Evolutionary conservation across 2,113 vertebrate genomes (phyloP), one percentile per base, ranked within the genome.

Genomic region (Ameiurus melas): DNA sequence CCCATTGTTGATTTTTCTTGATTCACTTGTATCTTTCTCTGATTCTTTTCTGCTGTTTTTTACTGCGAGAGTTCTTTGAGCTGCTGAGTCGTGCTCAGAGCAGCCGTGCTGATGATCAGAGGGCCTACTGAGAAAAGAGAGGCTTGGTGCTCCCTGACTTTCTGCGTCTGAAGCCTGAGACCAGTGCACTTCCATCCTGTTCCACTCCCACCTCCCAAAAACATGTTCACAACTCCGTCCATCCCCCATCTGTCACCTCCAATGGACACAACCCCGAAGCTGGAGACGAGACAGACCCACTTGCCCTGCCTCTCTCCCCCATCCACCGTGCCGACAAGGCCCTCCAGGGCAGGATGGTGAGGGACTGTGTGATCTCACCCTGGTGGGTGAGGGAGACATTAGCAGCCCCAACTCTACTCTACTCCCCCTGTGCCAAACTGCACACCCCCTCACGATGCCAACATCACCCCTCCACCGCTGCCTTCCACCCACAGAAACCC

Each of bases 61-160:
- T 25, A 83, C 12, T 90, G 85, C 57, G 93, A 99, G 98, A 99
- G 92, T 98, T 99, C 96, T 99, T 99, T 95, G 98, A 99, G 95
- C 96, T 99, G 92, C 96, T 99, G 93, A 98, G 97, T 92, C 97
- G 97, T 91, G 98, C 98, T 39, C 98, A 99, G 94, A 97, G 97
- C 95, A 96, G 93, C 93, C 95, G 98, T 93, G 98, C 97, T 85
- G 96, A 99, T 82, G 98, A 99, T 96, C 98, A 99, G 91, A 97
- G 98, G 98, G 98, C 89, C 94, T 99, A 90, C 95, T 99, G 92
- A 97, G 93, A 88, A 99, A 98, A 95, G 97, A 99, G 86, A n/a
- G 97, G 99, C 92, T 95, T 99, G 92, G 95, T 97, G 91, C 95
- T 99, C 87, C 98, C 98, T 0, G 98, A 98, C 92, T 99, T 99